These are phyloP conservation scores for Excalfactoria chinensis DNA, from an alignment of 2,113 vertebrate species.

Conservation along the genomic window DNA sequence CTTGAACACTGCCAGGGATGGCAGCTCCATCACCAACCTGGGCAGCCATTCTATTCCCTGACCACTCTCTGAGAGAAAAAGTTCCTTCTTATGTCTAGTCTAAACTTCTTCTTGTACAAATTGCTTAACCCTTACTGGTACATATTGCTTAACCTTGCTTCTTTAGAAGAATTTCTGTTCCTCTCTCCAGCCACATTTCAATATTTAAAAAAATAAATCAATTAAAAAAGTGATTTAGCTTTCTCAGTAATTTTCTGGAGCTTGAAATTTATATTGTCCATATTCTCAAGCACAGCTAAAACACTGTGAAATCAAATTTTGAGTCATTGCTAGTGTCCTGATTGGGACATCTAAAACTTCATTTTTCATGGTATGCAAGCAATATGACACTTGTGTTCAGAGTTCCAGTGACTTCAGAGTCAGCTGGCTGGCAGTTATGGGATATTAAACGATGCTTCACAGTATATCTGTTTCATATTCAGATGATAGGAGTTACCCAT, in stretches of 20 bases:
- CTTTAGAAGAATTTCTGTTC: background rate
- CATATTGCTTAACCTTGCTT: background rate
- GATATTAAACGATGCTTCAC: background rate
- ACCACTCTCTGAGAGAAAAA: too few species aligned
- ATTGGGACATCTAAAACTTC: background rate
- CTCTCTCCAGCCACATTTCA: background rate
- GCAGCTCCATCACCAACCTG: too few species aligned
- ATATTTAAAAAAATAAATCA: background rate
- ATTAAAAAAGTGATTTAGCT: background rate
- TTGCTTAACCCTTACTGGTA: too few species aligned
- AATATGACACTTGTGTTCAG: background rate
- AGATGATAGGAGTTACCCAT: background rate
- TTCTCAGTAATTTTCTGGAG: background rate
- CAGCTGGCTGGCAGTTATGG: background rate
- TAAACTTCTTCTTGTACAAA: too few species aligned
- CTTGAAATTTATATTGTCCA: background rate
- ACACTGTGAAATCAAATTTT: background rate
- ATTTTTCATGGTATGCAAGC: background rate
- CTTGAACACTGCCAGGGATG: too few species aligned
- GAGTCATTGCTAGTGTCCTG: background rate
- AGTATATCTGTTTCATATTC: background rate
- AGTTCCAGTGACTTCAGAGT: background rate
- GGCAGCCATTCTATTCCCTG: too few species aligned
- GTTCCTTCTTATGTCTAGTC: too few species aligned
- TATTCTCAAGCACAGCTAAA: background rate